Evolutionary conservation across 53 echinoderm and acorn worm species (phyloP).

Genomic region (Echinometra lucunter): DNA sequence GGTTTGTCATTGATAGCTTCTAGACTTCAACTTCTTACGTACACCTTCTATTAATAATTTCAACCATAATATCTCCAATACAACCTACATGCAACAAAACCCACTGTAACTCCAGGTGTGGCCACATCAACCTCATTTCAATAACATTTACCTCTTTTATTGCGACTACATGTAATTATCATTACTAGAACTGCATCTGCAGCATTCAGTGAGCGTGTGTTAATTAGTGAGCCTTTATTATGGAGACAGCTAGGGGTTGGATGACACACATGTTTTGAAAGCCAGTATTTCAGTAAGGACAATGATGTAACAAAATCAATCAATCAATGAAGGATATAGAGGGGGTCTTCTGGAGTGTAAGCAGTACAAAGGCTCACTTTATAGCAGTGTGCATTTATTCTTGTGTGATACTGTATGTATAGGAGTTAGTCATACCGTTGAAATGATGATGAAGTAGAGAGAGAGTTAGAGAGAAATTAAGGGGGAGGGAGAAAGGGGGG

Average conservation of each 20-base stretch:
- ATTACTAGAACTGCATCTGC: background rate
- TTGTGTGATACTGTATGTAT: background rate
- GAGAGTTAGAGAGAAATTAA: conserved; percentile 7
- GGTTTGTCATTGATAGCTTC: too few relatives aligned
- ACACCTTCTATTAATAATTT: too few relatives aligned
- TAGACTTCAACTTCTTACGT: too few relatives aligned
- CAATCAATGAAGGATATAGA: conserved; percentile 39
- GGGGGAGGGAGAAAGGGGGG: background rate
- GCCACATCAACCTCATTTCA: background rate
- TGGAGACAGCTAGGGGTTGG: background rate
- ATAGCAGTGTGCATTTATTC: background rate
- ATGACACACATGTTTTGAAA: conserved; percentile 45
- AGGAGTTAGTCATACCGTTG: background rate
- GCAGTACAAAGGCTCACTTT: background rate
- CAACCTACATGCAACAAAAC: too few relatives aligned
- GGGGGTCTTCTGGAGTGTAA: conserved; percentile 18
- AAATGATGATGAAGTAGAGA: background rate
- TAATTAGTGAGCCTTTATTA: conserved; percentile 45
- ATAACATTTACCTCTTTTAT: background rate
- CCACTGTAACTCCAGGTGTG: background rate
- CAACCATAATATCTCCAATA: too few relatives aligned
- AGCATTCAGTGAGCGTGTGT: background rate
- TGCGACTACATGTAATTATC: background rate
- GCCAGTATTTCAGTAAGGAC: conserved; percentile 26
- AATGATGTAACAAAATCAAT: conserved; percentile 53